Evolutionary conservation across 2,797 vertebrate species (phyloP).

Genomic region (Crenuchus spilurus): DNA sequence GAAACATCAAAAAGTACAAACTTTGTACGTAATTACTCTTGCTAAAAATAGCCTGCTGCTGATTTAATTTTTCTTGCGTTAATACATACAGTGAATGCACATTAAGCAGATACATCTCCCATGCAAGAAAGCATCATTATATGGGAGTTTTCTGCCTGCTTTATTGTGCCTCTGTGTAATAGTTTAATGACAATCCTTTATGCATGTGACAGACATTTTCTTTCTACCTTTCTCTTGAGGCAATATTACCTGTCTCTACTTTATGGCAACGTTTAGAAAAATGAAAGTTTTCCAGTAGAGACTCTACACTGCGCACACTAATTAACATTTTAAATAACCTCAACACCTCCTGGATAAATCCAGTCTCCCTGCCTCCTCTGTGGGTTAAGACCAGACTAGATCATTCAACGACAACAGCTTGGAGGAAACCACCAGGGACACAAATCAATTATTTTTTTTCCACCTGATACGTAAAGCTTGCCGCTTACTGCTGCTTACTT

Average conservation of each 20-base stretch:
- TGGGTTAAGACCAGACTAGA: slow-evolving; percentile 11
- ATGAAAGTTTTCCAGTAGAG: not conserved
- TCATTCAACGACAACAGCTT: slow-evolving; percentile 23
- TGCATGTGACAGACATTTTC: not conserved
- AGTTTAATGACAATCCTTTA: not conserved
- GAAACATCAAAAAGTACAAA: slow-evolving; percentile 1
- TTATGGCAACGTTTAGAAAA: too few relatives aligned
- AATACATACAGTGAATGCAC: not conserved
- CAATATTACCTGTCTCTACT: not conserved
- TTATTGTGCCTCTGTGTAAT: not conserved
- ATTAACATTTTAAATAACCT: slow-evolving; percentile 48
- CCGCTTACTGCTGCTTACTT: not conserved
- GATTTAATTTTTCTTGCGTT: slow-evolving; percentile 3
- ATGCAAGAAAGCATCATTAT: not conserved
- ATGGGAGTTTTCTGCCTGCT: not conserved
- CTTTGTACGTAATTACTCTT: not conserved
- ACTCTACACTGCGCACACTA: slow-evolving; percentile 1
- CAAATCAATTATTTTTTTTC: slow-evolving; percentile 45
- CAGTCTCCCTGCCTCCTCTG: not conserved
- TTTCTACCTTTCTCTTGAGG: not conserved
- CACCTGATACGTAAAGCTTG: slow-evolving; percentile 21
- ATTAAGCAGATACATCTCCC: slow-evolving; percentile 1
- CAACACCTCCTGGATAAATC: slow-evolving; percentile 3
- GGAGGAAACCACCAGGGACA: not conserved
- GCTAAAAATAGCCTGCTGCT: slow-evolving; percentile 19